Evolutionary conservation across 2,797 vertebrate species (phyloP).

Genomic region (Mus spretus): DNA sequence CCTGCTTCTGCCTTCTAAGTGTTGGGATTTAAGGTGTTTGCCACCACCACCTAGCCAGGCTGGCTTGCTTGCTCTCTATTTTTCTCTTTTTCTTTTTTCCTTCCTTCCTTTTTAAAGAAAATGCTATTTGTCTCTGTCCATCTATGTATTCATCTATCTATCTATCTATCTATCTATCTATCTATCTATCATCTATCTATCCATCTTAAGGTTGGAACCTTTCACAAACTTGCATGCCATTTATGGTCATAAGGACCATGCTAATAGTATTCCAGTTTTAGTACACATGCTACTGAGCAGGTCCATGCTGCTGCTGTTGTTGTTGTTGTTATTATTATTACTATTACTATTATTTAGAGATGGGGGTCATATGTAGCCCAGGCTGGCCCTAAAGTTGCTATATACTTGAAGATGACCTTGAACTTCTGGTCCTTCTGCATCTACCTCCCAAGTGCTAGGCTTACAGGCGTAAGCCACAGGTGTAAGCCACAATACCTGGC

Average conservation of each 20-base stretch:
- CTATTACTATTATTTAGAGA: neutral
- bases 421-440: neutral
- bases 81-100: neutral
- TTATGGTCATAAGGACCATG: neutral
- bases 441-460: neutral
- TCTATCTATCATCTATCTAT: neutral
- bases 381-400: neutral
- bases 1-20: neutral
- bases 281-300: neutral
- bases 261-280: neutral
- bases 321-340: neutral
- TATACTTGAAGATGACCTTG: neutral
- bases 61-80: no score
- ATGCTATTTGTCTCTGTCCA: neutral
- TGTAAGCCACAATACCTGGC: neutral
- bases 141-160: neutral
- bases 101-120: neutral
- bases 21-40: neutral
- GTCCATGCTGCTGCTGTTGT: neutral
- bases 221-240: neutral
- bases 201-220: neutral
- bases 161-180: no score
- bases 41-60: neutral
- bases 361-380: no score
- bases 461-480: neutral